These are phyloP conservation scores for Cheilosia urbana DNA, from an alignment of 2,888 invertebrate species.

Conservation along the genomic window DNA sequence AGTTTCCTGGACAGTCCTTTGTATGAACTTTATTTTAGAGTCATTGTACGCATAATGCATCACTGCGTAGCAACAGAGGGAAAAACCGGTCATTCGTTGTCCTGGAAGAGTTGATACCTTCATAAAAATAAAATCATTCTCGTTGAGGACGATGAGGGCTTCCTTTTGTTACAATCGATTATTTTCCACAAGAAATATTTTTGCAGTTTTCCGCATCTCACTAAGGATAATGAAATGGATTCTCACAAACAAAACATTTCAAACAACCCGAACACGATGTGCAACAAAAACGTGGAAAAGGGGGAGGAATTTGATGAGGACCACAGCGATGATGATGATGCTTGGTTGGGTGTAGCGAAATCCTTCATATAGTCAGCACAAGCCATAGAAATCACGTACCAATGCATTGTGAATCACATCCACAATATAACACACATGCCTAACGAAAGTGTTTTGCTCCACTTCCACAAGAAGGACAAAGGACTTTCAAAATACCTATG, in stretches of 20 bases:
- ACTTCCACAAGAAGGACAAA: constrained; percentile 62
- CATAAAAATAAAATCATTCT: constrained; percentile 21
- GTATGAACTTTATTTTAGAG: not conserved
- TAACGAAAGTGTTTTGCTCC: constrained; percentile 59
- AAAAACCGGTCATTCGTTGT: constrained; percentile 5
- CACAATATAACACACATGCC: constrained; percentile 22
- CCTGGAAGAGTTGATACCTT: not conserved
- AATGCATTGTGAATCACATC: constrained; percentile 33
- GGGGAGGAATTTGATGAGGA: constrained; percentile 60
- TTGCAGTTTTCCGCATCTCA: constrained; percentile 11
- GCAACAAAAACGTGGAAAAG: constrained; percentile 22
- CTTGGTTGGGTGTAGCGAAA: constrained; percentile 27
- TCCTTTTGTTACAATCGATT: constrained; percentile 61
- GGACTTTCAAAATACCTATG: constrained; percentile 31
- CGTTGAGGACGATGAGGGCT: constrained; percentile 38
- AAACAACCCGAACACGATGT: constrained; percentile 32
- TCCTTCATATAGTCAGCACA: constrained; percentile 6
- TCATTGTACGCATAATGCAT: constrained; percentile 33
- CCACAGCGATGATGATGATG: constrained; percentile 34
- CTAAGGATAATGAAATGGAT: constrained; percentile 67
- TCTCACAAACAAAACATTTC: constrained; percentile 53
- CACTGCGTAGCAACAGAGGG: constrained; percentile 17
- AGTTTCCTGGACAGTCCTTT: not conserved
- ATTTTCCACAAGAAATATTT: constrained; percentile 36
- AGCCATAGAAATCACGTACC: constrained; percentile 4